Percentiles rank a stretch among this genome's conserved stretches.
Evolutionary conservation across 1,140 invertebrate genomes (phyloP).

Genomic region (Papilio glaucus): DNA sequence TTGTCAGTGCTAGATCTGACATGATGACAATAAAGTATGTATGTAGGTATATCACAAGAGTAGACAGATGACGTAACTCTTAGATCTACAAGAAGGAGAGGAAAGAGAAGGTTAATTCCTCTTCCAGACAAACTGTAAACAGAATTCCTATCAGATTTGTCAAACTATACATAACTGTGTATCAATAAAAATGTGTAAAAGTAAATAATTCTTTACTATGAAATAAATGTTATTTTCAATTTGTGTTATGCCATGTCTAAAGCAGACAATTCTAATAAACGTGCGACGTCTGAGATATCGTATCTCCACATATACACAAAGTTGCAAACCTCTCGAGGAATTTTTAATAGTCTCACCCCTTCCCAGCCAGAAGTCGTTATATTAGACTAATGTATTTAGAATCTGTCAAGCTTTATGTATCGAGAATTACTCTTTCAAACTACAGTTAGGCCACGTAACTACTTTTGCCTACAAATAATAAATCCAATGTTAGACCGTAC

Average conservation of each 20-base stretch:
- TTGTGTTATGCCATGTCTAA: background rate
- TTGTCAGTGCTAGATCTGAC: too few relatives aligned
- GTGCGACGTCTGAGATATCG: conserved; percentile 56
- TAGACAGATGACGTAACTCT: background rate
- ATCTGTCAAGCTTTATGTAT: conserved; percentile 80
- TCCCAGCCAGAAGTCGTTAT: conserved; percentile 46
- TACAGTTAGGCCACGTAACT: conserved; percentile 69
- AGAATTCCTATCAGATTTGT: too few relatives aligned
- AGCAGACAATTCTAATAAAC: conserved; percentile 62
- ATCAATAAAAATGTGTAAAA: background rate
- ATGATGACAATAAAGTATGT: too few relatives aligned
- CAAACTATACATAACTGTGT: too few relatives aligned
- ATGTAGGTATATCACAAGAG: too few relatives aligned
- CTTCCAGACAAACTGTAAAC: too few relatives aligned
- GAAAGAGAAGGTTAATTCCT: too few relatives aligned
- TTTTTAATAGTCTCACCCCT: conserved; percentile 81
- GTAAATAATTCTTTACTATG: background rate
- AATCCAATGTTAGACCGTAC: conserved; percentile 66
- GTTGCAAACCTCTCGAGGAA: conserved; percentile 63
- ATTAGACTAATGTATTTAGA: conserved; percentile 78
- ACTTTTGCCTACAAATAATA: conserved; percentile 80
- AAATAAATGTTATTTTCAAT: background rate
- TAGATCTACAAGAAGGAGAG: too few relatives aligned
- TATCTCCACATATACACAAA: conserved; percentile 61
- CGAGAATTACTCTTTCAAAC: conserved; percentile 79